A percentile compares a stretch with the other conserved stretches of the same genome.
phyloP scores from a whole-genome alignment of 2,113 vertebrate genomes.

The Albula glossodonta region DNA sequence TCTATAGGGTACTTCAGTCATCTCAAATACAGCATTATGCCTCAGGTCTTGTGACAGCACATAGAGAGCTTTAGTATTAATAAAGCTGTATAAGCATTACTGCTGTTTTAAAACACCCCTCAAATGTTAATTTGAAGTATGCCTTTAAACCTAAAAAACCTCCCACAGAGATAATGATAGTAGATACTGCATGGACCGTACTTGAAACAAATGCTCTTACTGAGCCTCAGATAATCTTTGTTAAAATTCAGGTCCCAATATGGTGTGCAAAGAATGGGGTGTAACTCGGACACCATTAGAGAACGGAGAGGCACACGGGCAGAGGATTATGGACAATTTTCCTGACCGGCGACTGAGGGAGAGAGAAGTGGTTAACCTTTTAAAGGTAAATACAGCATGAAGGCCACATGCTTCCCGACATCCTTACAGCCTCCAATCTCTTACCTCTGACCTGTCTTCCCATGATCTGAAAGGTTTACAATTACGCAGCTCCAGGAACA shows the following conservation, averaged over 20 bases:
- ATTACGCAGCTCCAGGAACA: not conserved
- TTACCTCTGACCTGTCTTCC: not conserved
- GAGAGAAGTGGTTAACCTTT: not conserved
- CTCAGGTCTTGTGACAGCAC: too few relatives aligned
- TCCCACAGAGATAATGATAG: not conserved
- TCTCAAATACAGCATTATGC: too few relatives aligned
- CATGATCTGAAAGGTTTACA: not conserved
- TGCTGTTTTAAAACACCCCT: not conserved
- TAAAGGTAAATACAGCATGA: not conserved
- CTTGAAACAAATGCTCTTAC: not conserved
- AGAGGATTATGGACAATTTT: not conserved
- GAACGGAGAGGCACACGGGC: not conserved
- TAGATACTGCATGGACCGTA: not conserved
- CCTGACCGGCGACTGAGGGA: not conserved
- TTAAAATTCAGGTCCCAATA: not conserved
- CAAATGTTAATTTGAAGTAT: not conserved
- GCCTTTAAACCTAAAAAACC: not conserved
- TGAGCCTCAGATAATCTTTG: constrained; percentile 9
- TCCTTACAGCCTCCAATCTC: not conserved
- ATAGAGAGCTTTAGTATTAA: too few relatives aligned
- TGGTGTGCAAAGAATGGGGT: not conserved
- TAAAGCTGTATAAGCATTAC: too few relatives aligned
- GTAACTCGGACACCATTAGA: not conserved
- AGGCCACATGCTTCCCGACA: not conserved
- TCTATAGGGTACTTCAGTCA: too few relatives aligned